These are phyloP conservation scores for Leuctra nigra DNA, from an alignment of 2,888 invertebrate genomes.

Conservation along the genomic window DNA sequence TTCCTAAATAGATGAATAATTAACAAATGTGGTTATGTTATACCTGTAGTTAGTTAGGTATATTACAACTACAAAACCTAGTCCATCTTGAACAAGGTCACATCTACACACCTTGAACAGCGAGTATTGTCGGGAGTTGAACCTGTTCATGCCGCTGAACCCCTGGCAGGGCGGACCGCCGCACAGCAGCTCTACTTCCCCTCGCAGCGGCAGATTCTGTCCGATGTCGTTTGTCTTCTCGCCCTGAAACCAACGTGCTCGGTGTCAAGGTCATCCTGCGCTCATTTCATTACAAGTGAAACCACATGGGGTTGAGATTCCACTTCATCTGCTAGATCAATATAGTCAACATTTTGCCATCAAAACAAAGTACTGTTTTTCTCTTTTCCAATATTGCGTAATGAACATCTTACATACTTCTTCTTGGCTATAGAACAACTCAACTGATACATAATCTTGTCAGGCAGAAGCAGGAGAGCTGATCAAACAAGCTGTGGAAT, in stretches of 20 bases:
- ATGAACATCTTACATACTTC: not conserved
- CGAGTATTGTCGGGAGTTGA: constrained; percentile 77
- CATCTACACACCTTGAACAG: constrained; percentile 60
- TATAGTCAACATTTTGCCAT: too few species aligned
- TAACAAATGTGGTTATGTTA: too few species aligned
- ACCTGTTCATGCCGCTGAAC: constrained; percentile 84
- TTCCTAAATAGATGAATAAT: too few species aligned
- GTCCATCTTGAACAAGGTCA: too few species aligned
- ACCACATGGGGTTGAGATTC: constrained; percentile 3
- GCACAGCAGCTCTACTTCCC: constrained; percentile 75
- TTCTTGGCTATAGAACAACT: not conserved
- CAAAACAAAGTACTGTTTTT: too few species aligned
- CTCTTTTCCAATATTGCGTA: too few species aligned
- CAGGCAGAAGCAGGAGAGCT: too few species aligned
- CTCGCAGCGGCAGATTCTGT: constrained; percentile 59
- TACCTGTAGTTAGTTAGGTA: too few species aligned
- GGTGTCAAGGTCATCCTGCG: not conserved
- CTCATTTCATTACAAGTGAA: constrained; percentile 3
- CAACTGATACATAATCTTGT: not conserved
- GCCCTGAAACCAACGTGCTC: constrained; percentile 38
- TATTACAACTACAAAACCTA: too few species aligned
- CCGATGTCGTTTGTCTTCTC: constrained; percentile 45
- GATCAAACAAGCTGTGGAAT: too few species aligned
- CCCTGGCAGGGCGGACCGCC: constrained; percentile 89
- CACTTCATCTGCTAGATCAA: too few species aligned